A percentile compares a stretch with the other conserved stretches of the same genome.
Conservation (phyloP, 2,113 vertebrate species). For the Psilopsiagon aymara region DNA sequence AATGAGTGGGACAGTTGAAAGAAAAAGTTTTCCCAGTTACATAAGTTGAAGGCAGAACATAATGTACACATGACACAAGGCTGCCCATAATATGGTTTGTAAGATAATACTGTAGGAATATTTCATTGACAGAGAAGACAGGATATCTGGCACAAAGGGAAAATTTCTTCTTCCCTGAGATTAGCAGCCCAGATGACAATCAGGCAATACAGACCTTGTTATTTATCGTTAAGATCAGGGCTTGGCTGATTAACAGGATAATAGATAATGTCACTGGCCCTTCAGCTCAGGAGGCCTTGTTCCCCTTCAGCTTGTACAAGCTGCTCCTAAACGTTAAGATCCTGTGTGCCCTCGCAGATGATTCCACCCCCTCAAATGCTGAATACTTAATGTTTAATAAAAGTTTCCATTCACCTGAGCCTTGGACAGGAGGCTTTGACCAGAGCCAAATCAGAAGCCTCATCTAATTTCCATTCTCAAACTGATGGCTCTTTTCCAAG, state of each 20-base stretch:
- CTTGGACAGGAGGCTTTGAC: background rate
- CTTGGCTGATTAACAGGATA: background rate
- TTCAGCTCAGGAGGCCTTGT: background rate
- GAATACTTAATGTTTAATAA: background rate
- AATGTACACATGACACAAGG: background rate
- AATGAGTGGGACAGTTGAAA: background rate
- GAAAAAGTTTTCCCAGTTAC: background rate
- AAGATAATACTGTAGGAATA: background rate
- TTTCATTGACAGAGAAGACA: background rate
- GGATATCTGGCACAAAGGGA: background rate
- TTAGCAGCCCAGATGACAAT: background rate
- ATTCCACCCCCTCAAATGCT: background rate
- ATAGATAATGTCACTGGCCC: background rate
- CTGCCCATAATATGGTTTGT: background rate
- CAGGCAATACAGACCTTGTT: background rate
- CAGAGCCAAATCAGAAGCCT: background rate
- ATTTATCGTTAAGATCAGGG: background rate
- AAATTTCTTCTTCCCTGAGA: background rate
- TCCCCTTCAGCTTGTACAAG: background rate
- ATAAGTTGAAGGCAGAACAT: background rate
- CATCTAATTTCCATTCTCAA: background rate
- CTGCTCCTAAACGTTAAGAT: background rate
- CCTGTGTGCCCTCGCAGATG: background rate
- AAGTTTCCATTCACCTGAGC: background rate
- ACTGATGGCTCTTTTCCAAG: slow-evolving; percentile 20